Percentiles rank a stretch among this genome's conserved stretches.
Evolutionary conservation across 2,113 vertebrate genomes (phyloP).

Genomic region (Oryzias curvinotus): DNA sequence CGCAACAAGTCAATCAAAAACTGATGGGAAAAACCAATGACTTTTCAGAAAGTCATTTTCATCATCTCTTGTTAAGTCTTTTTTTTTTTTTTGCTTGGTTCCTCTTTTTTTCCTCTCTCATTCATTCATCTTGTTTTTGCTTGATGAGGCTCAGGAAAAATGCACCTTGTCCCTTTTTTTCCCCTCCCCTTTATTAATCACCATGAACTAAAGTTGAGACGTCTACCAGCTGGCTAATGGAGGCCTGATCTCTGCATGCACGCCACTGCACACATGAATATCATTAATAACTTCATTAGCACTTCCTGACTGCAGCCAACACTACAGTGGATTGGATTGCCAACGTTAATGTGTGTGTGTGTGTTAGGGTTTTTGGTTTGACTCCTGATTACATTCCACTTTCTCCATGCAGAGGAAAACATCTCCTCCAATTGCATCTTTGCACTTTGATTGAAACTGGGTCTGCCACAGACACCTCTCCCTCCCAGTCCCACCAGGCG

Average conservation of each 20-base stretch:
- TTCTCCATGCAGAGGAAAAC: conserved; percentile 58
- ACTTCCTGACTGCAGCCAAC: conserved; percentile 56
- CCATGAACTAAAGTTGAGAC: conserved; percentile 35
- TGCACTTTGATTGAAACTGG: conserved; percentile 61
- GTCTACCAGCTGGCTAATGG: conserved; percentile 53
- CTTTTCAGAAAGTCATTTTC: conserved; percentile 1
- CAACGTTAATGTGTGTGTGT: conserved; percentile 27
- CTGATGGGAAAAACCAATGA: not conserved
- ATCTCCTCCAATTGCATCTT: conserved; percentile 63
- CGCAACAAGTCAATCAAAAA: not conserved
- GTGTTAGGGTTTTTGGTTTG: not conserved
- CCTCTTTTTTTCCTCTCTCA: conserved; percentile 5
- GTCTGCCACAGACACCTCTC: conserved; percentile 47
- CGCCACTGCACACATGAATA: conserved; percentile 63
- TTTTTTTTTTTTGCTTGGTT: conserved; percentile 10
- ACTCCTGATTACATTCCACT: conserved; percentile 63
- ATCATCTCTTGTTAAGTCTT: conserved; percentile 4
- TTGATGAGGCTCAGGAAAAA: conserved; percentile 10
- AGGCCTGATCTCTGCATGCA: conserved; percentile 45
- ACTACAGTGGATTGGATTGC: conserved; percentile 47
- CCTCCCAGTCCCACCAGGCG: conserved; percentile 44
- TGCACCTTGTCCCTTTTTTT: conserved; percentile 17
- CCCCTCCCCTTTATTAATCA: conserved; percentile 36
- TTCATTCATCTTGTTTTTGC: conserved; percentile 19
- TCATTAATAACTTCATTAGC: conserved; percentile 74